Conservation (phyloP, 2,797 vertebrate genomes). For the Trachurus trachurus region DNA sequence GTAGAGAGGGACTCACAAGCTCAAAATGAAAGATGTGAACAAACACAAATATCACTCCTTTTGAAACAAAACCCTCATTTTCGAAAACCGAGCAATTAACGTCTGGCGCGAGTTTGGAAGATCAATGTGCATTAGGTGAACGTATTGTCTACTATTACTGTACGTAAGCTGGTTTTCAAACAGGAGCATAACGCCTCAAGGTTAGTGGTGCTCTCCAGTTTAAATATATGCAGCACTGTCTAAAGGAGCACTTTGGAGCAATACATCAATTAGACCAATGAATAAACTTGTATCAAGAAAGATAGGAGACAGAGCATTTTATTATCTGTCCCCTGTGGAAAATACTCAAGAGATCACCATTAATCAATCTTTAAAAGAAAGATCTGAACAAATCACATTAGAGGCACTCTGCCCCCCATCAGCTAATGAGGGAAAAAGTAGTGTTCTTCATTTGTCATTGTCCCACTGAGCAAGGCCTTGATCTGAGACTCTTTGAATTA, state of each 20-base stretch:
- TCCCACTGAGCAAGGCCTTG: slow-evolving; percentile 30
- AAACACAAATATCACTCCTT: not conserved
- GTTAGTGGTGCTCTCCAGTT: slow-evolving; percentile 26
- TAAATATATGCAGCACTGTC: slow-evolving; percentile 16
- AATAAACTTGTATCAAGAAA: slow-evolving; percentile 43
- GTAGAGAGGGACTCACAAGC: slow-evolving; percentile 2
- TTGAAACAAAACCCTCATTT: not conserved
- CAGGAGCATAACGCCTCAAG: slow-evolving; percentile 33
- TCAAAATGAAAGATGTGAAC: not conserved
- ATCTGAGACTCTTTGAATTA: slow-evolving; percentile 46
- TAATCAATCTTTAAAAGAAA: slow-evolving; percentile 59
- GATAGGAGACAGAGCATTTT: slow-evolving; percentile 30
- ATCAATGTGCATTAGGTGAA: not conserved
- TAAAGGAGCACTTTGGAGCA: slow-evolving; percentile 1
- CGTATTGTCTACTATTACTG: not conserved
- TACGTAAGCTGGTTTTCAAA: slow-evolving; percentile 5
- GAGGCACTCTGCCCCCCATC: slow-evolving; percentile 39
- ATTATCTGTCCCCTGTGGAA: slow-evolving; percentile 44
- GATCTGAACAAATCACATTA: slow-evolving; percentile 55
- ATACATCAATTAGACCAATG: slow-evolving; percentile 64
- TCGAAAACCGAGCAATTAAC: not conserved
- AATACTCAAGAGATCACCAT: slow-evolving; percentile 37
- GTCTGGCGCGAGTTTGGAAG: not conserved
- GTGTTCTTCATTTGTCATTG: slow-evolving; percentile 58
- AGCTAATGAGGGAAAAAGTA: slow-evolving; percentile 45